A percentile compares a stretch with the other conserved stretches of the same genome.
phyloP scores from a whole-genome alignment of 2,113 vertebrate species.

The Larimichthys polyactis region DNA sequence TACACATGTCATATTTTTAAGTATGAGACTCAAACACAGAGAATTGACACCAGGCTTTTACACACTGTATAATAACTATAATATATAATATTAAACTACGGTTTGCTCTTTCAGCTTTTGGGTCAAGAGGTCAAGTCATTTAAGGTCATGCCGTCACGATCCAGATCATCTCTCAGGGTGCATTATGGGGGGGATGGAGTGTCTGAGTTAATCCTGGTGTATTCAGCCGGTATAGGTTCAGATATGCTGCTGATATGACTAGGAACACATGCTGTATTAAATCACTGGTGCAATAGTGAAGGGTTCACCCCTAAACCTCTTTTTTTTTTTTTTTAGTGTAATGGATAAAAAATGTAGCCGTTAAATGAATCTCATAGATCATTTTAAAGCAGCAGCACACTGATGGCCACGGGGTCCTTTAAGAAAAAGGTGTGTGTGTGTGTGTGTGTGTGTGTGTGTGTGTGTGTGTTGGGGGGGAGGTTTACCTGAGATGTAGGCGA shows the following conservation, averaged over 20 bases:
- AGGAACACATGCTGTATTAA: conserved; percentile 23
- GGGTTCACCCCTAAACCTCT: background rate
- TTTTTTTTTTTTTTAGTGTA: background rate
- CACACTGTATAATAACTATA: too few relatives aligned
- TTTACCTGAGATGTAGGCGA: background rate
- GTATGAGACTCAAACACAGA: background rate
- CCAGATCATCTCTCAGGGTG: conserved; percentile 29
- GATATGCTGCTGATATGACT: conserved; percentile 21
- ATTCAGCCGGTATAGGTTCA: conserved; percentile 32
- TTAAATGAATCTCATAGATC: background rate
- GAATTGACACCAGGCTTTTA: background rate
- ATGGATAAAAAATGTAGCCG: background rate
- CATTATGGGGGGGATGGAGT: conserved; percentile 46
- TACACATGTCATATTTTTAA: conserved; percentile 12
- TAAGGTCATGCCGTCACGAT: conserved; percentile 38
- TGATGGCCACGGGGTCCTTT: background rate
- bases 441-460: too few relatives aligned
- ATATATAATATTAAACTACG: background rate
- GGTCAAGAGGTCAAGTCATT: conserved; percentile 27
- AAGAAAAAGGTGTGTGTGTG: background rate
- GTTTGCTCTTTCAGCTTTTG: conserved; percentile 13
- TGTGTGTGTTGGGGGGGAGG: too few relatives aligned
- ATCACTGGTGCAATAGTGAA: background rate
- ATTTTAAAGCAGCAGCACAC: background rate
- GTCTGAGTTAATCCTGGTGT: conserved; percentile 22